phyloP scores from a whole-genome alignment of 2,113 vertebrate species.

The Cyphomyrus discorhynchus region DNA sequence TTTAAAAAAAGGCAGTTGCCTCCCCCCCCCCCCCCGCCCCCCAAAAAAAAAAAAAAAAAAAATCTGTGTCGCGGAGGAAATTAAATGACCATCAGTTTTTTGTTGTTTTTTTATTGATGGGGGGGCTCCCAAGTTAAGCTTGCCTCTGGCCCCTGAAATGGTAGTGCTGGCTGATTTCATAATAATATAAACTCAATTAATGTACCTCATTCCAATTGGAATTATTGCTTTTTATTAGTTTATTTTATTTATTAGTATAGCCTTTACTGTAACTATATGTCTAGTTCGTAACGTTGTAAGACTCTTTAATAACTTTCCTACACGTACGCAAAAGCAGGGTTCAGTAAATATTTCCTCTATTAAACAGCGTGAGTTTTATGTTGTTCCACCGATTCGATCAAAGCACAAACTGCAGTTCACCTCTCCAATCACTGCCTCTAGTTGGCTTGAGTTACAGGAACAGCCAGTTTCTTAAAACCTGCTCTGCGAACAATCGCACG shows the following conservation, averaged over 20 bases:
- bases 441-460: conserved; percentile 6
- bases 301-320: neutral
- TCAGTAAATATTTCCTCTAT: neutral
- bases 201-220: neutral
- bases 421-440: conserved; percentile 9
- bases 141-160: neutral
- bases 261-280: neutral
- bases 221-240: neutral
- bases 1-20: neutral
- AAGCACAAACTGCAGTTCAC: neutral
- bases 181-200: neutral
- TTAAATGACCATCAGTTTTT: neutral
- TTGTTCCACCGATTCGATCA: neutral
- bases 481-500: neutral
- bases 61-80: neutral
- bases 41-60: too few relatives aligned
- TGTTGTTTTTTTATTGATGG: neutral
- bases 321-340: neutral
- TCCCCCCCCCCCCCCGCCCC: neutral
- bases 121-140: neutral
- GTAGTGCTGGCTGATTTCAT: neutral
- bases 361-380: neutral
- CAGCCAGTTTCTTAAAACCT: conserved; percentile 4
- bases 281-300: neutral
- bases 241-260: neutral